Conservation (phyloP, 2,113 vertebrate genomes). For the Sinocyclocheilus anshuiensis region DNA sequence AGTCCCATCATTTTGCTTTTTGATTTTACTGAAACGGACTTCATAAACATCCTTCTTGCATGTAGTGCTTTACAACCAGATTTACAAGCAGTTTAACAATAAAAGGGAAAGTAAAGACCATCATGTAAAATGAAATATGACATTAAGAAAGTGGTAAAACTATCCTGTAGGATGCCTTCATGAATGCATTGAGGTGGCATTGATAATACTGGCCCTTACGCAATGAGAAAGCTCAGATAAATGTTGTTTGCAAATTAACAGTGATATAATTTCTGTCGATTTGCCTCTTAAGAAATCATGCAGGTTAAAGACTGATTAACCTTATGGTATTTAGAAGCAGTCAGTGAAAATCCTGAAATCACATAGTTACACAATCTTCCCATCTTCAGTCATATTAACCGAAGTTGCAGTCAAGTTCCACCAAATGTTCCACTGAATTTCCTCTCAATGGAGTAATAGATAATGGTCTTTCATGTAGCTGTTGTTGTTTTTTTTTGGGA, state of each 20-base stretch:
- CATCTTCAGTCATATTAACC: background rate
- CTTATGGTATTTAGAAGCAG: background rate
- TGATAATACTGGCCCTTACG: background rate
- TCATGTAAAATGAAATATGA: background rate
- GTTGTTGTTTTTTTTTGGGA: background rate
- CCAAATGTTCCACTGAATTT: background rate
- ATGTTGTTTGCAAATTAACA: background rate
- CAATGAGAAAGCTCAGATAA: background rate
- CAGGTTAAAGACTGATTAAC: background rate
- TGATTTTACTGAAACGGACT: background rate
- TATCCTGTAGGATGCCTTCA: background rate
- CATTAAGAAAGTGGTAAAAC: background rate
- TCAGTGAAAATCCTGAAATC: background rate
- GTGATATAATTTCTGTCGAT: background rate
- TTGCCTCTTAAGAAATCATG: background rate
- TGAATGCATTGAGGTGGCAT: background rate
- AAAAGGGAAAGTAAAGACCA: background rate
- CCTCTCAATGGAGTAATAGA: background rate
- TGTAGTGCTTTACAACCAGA: background rate
- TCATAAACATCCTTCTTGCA: background rate
- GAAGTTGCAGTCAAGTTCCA: background rate
- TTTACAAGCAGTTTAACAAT: background rate
- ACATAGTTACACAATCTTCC: background rate
- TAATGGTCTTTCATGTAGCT: background rate
- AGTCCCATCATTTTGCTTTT: background rate